These are phyloP conservation scores for Labeo calbasu DNA, from an alignment of 2,797 vertebrate genomes.

Conservation along the genomic window DNA sequence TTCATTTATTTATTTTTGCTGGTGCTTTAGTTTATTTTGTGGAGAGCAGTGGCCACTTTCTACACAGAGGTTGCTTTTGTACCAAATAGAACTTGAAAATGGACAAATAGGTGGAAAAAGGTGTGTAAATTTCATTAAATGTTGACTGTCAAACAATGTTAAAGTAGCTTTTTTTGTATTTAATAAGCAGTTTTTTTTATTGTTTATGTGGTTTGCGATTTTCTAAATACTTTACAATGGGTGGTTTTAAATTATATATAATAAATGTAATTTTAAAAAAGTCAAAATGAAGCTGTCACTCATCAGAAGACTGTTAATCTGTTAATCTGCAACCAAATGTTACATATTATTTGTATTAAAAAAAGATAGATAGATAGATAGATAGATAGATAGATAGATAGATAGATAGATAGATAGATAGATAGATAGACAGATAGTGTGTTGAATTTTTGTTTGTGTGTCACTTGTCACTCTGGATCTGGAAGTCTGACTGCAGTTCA, in stretches of 20 bases:
- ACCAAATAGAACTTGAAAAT: background rate
- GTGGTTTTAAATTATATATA: background rate
- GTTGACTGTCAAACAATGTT: background rate
- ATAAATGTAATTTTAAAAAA: background rate
- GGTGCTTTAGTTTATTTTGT: background rate
- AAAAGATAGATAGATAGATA: too few species aligned
- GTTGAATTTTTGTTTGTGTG: background rate
- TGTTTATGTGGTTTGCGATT: background rate
- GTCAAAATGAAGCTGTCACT: background rate
- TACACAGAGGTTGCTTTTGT: background rate
- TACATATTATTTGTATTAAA: background rate
- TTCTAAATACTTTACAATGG: background rate
- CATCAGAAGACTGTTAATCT: background rate
- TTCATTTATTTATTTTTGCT: background rate
- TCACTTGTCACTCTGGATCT: background rate
- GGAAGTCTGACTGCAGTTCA: slow-evolving; percentile 57
- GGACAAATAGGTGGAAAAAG: background rate
- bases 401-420: too few species aligned
- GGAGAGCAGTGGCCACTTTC: background rate
- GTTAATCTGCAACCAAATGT: background rate
- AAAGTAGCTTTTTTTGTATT: too few species aligned
- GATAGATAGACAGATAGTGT: too few species aligned
- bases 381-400: too few species aligned
- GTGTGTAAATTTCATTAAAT: background rate
- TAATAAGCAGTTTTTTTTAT: background rate